Base-by-base conservation (phyloP, 2,888 invertebrate species). In the Scaptomyza flava region DNA sequence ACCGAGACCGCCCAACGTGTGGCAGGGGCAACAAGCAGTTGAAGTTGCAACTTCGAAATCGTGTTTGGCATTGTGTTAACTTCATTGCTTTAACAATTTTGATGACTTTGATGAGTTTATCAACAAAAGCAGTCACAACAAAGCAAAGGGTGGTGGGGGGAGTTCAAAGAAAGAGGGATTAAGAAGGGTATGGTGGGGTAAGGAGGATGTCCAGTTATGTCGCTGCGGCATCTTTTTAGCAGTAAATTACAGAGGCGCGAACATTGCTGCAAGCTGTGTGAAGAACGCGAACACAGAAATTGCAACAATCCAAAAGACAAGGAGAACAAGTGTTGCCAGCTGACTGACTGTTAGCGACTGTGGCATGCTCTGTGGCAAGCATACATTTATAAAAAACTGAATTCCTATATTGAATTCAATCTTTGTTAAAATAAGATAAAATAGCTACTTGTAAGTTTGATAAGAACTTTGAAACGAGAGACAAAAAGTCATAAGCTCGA, bases 51-150 rank as follows among this genome's bases (percentile, higher is more conserved):
- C 46, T 53, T 23, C 27, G 20, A 68, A 86, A 53, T 87, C 87
- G 82, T 82, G 82, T 83, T 79, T 78, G 51, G 57, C 75, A 70
- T 77, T 82, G 77, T 75, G 80, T 82, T 82, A 70, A 73, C 75
- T 85, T 76, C 71, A 70, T 72, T 83, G 69, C 71, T 68, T 41
- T 61, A 60, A 45, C 58, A 52, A 45, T 72, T 81, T 77, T 87
- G 87, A 84, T 82, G 82, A 80, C 84, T 87, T 87, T 82, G 87
- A 87, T 82, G 86, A 67, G 86, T 84, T 87, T 87, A 87, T 84
- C 83, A 87, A 71, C 58, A 41, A 47, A 64, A 63, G 63, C 61
- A 71, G 60, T 46, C 59, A 62, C 68, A 59, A 56, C 57, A 59
- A 38, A 6, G 23, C 27, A 20, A 20, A 42, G 14, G 1, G 6